These are phyloP conservation scores for Astyanax mexicanus DNA, from an alignment of 2,797 vertebrate genomes.

Conservation along the genomic window DNA sequence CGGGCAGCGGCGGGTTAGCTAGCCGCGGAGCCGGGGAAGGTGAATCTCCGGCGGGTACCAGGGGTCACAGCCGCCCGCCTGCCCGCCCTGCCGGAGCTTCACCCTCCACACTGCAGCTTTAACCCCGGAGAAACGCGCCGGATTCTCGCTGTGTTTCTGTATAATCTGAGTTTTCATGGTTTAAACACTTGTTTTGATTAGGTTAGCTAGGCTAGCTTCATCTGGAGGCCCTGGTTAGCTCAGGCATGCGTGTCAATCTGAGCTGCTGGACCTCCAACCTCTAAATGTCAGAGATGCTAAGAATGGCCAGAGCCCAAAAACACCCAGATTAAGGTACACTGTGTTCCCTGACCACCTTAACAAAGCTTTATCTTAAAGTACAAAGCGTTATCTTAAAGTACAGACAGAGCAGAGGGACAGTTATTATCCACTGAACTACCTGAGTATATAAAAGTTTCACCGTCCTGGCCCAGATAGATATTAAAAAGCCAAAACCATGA, in stretches of 20 bases:
- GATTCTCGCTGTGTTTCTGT: not conserved
- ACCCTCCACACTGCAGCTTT: not conserved
- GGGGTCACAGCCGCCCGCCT: not conserved
- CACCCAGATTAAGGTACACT: not conserved
- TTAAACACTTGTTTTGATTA: not conserved
- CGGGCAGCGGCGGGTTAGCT: too few relatives aligned
- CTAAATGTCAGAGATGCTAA: constrained; percentile 48
- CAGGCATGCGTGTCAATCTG: not conserved
- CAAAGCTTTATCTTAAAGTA: too few relatives aligned
- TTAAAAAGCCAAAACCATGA: too few relatives aligned
- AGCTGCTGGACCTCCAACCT: constrained; percentile 1
- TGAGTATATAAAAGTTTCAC: too few relatives aligned
- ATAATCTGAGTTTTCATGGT: not conserved
- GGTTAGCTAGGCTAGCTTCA: not conserved
- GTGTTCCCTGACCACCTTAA: too few relatives aligned
- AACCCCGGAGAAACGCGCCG: not conserved
- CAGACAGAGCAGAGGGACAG: too few relatives aligned
- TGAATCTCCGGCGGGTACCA: not conserved
- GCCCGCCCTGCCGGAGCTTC: too few relatives aligned
- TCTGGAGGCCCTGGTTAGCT: not conserved
- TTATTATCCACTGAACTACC: too few relatives aligned
- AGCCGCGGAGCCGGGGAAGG: not conserved
- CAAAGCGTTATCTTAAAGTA: too few relatives aligned
- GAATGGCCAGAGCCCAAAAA: not conserved
- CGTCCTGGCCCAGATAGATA: too few relatives aligned